Percentiles rank a stretch among this genome's conserved stretches.
Evolutionary conservation across 2,888 invertebrate species (phyloP).

Genomic region (Chrysodeixis includens): DNA sequence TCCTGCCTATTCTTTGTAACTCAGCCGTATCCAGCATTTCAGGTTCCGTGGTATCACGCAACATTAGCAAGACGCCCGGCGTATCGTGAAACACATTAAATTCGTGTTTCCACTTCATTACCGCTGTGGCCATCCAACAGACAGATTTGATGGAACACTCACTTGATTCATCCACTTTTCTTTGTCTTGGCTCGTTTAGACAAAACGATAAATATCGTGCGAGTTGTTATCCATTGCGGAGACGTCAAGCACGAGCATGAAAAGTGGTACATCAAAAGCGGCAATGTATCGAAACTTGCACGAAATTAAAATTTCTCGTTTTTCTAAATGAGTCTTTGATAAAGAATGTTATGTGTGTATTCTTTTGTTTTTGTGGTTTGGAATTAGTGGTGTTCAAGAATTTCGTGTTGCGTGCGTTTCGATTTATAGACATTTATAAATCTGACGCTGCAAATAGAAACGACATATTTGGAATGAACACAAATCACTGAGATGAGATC

Average conservation of each 20-base stretch:
- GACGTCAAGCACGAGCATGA: no score
- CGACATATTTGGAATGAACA: background rate
- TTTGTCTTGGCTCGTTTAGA: no score
- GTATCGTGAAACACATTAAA: conserved; percentile 70
- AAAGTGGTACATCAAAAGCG: no score
- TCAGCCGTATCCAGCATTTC: conserved; percentile 37
- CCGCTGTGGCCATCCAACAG: conserved; percentile 48
- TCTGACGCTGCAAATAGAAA: background rate
- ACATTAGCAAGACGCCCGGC: conserved; percentile 71
- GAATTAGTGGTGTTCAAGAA: background rate
- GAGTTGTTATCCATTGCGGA: no score
- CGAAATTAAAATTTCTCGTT: no score
- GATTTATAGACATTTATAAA: background rate
- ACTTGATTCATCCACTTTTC: conserved; percentile 35
- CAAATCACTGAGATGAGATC: background rate
- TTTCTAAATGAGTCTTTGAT: no score
- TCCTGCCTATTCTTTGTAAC: conserved; percentile 17
- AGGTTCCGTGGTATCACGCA: conserved; percentile 62
- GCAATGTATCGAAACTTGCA: no score
- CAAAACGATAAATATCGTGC: no score
- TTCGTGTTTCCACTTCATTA: conserved; percentile 76
- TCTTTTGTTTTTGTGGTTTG: conserved; percentile 11
- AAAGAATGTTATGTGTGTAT: no score
- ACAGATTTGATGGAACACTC: conserved; percentile 48
- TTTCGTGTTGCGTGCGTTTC: background rate